Evolutionary conservation across 2,888 invertebrate species (phyloP).

Genomic region (Agonopterix arenella): DNA sequence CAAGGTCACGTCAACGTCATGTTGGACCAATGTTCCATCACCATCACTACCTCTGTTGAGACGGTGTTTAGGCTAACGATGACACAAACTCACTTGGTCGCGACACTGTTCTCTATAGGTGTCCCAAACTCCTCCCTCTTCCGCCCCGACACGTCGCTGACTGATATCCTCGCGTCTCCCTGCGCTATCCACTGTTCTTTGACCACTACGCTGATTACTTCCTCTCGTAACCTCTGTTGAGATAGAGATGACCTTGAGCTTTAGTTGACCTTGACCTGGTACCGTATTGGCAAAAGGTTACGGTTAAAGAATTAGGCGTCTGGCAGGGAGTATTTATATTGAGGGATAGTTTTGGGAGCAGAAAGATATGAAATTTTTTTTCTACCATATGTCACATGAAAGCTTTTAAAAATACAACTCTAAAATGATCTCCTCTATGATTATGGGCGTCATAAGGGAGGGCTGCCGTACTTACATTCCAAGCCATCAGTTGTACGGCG

Average conservation of each 20-base stretch:
- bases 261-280: background rate
- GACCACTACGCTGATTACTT: slow-evolving; percentile 38
- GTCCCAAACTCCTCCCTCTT: slow-evolving; percentile 37
- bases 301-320: no score
- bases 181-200: slow-evolving; percentile 55
- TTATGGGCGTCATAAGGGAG: no score
- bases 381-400: no score
- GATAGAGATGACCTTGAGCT: background rate
- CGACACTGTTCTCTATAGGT: slow-evolving; percentile 49
- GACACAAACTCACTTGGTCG: slow-evolving; percentile 40
- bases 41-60: slow-evolving; percentile 30
- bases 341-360: no score
- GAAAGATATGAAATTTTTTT: no score
- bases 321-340: no score
- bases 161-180: slow-evolving; percentile 38
- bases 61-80: background rate
- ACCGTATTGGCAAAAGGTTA: background rate
- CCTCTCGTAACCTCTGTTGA: slow-evolving; percentile 31
- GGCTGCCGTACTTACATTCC: slow-evolving; percentile 44
- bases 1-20: no score
- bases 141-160: slow-evolving; percentile 35
- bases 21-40: no score
- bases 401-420: no score
- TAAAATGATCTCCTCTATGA: no score
- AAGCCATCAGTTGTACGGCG: slow-evolving; percentile 36